Conservation (phyloP, 2,113 vertebrate genomes). For the Centropristis striata region DNA sequence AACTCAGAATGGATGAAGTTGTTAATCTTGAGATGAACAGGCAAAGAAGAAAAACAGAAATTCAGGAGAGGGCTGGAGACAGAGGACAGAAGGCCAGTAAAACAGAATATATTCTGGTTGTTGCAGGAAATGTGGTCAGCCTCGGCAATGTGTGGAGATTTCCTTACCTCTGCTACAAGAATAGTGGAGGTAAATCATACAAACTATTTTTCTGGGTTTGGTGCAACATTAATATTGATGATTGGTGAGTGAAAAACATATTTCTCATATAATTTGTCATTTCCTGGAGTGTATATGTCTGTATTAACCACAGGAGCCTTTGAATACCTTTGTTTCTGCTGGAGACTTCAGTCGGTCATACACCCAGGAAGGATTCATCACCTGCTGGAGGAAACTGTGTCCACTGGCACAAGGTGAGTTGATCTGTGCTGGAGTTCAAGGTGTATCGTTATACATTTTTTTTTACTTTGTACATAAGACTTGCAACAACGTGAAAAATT, state of each 20-base stretch:
- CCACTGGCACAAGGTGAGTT: constrained; percentile 73
- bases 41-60: neutral
- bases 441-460: too few species aligned
- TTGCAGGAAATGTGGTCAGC: constrained; percentile 40
- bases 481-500: neutral
- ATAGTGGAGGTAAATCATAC: constrained; percentile 39
- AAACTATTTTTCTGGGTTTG: neutral
- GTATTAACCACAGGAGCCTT: constrained; percentile 49
- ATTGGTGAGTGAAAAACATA: neutral
- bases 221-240: neutral
- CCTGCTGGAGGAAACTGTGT: constrained; percentile 57
- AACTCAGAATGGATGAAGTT: neutral
- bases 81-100: constrained; percentile 51
- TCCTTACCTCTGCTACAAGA: constrained; percentile 58
- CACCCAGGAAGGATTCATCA: constrained; percentile 66
- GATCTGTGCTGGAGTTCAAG: neutral
- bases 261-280: too few species aligned
- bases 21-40: constrained; percentile 1
- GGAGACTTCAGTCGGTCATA: constrained; percentile 57
- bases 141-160: constrained; percentile 56
- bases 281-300: neutral
- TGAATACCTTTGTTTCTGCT: constrained; percentile 57
- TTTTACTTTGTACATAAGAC: neutral
- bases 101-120: constrained; percentile 44
- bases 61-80: neutral